These are phyloP conservation scores for Sinosuthora webbiana DNA, from an alignment of 2,113 vertebrate genomes.

Conservation along the genomic window DNA sequence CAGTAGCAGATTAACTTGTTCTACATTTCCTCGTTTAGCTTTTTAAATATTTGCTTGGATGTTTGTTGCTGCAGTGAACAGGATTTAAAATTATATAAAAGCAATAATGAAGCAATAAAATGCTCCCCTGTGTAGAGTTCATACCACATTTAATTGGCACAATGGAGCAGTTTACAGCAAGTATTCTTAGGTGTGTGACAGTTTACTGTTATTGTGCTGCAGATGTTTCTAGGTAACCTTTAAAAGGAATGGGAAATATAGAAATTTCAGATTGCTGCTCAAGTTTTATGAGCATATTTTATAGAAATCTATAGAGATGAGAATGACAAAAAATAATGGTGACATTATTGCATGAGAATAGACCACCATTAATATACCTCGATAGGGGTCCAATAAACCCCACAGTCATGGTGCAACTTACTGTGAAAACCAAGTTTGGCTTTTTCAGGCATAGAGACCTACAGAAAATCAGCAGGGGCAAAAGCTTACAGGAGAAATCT, in stretches of 20 bases:
- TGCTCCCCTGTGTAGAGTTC: slow-evolving; percentile 50
- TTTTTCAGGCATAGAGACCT: not conserved
- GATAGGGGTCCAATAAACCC: not conserved
- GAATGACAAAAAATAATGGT: not conserved
- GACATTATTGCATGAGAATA: not conserved
- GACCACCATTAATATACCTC: not conserved
- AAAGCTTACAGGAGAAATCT: not conserved
- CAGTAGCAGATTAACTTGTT: not conserved
- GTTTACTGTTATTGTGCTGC: slow-evolving; percentile 19
- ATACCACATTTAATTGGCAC: slow-evolving; percentile 52
- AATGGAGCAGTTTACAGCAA: slow-evolving; percentile 29
- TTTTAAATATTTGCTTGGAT: slow-evolving; percentile 46
- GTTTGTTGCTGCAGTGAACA: slow-evolving; percentile 60
- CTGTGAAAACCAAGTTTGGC: not conserved
- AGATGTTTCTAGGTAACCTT: slow-evolving; percentile 57
- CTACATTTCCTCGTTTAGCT: slow-evolving; percentile 37
- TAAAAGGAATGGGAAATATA: slow-evolving; percentile 49
- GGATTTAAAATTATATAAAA: slow-evolving; percentile 64
- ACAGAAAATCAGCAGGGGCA: not conserved
- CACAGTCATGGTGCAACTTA: not conserved
- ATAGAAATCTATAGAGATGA: slow-evolving; percentile 20
- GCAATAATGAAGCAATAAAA: slow-evolving; percentile 46
- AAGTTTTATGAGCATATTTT: not conserved
- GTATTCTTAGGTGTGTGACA: slow-evolving; percentile 4
- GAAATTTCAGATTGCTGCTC: not conserved